These are phyloP conservation scores for Pinna nobilis DNA, from an alignment of 1,140 invertebrate genomes.

Conservation along the genomic window DNA sequence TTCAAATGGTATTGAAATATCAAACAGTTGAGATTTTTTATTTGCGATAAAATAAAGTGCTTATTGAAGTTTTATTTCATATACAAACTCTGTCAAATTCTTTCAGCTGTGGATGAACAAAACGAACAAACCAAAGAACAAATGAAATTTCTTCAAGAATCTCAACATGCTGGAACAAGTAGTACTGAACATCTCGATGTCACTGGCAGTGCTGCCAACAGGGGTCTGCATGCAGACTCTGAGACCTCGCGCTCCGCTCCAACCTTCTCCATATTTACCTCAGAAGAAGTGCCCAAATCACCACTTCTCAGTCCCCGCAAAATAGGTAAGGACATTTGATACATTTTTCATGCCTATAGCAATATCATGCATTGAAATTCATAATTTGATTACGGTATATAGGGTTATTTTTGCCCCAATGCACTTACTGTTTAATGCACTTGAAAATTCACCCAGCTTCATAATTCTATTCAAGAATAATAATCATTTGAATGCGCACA, in stretches of 20 bases:
- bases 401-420: background rate
- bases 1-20: no score
- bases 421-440: no score
- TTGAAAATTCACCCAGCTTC: no score
- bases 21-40: no score
- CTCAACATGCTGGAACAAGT: constrained; percentile 18
- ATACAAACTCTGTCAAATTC: no score
- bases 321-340: constrained; percentile 25
- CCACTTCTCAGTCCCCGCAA: constrained; percentile 28
- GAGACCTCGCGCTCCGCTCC: constrained; percentile 66
- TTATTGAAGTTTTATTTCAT: no score
- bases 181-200: constrained; percentile 45
- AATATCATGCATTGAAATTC: background rate
- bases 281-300: constrained; percentile 39
- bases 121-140: constrained; percentile 73
- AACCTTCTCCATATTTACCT: constrained; percentile 64
- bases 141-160: constrained; percentile 30
- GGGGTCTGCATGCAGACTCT: constrained; percentile 39
- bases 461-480: no score
- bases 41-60: no score
- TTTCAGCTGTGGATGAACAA: constrained; percentile 76
- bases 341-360: background rate
- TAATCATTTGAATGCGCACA: no score
- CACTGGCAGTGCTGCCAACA: constrained; percentile 22
- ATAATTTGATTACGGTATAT: background rate